phyloP scores from a whole-genome alignment of 1,140 invertebrate species.

The Chrysomallon squamiferum region DNA sequence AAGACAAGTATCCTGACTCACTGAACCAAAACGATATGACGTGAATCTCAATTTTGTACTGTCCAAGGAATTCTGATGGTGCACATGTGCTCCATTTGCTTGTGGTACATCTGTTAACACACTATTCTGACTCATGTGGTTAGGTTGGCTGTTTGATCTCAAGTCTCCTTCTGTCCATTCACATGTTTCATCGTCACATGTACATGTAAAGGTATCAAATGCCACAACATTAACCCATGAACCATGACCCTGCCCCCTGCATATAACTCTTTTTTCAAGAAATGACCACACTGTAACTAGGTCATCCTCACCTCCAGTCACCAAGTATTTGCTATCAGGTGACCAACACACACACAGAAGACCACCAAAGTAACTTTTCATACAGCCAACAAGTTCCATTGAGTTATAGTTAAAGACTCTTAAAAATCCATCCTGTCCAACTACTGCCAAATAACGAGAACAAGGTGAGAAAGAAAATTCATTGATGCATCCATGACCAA shows the following conservation, averaged over 20 bases:
- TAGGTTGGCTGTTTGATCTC: constrained; percentile 10
- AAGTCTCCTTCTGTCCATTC: constrained; percentile 60
- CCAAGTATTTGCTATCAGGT: constrained; percentile 93
- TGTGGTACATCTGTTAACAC: constrained; percentile 13
- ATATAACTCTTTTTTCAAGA: constrained; percentile 90
- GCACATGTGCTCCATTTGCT: constrained; percentile 22
- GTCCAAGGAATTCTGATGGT: constrained; percentile 27
- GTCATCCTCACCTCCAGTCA: constrained; percentile 98
- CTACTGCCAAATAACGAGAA: constrained; percentile 80
- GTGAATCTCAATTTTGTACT: constrained; percentile 30
- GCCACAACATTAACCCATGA: constrained; percentile 96
- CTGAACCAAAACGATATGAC: constrained; percentile 88
- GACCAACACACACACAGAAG: constrained; percentile 96
- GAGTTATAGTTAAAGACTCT: constrained; percentile 96
- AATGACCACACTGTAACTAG: constrained; percentile 98
- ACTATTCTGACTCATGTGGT: neutral
- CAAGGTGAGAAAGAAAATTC: constrained; percentile 98
- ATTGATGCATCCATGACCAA: constrained; percentile 86
- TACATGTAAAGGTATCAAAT: constrained; percentile 90
- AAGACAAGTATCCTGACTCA: constrained; percentile 97
- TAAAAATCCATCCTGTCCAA: constrained; percentile 93
- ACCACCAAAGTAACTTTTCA: constrained; percentile 95
- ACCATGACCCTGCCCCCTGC: constrained; percentile 88
- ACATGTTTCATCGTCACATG: constrained; percentile 43
- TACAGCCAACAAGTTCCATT: constrained; percentile 87